Percentiles rank a stretch among this genome's conserved stretches.
Conservation (phyloP, 2,888 invertebrate species). For the Meiosimyza platycephala region DNA sequence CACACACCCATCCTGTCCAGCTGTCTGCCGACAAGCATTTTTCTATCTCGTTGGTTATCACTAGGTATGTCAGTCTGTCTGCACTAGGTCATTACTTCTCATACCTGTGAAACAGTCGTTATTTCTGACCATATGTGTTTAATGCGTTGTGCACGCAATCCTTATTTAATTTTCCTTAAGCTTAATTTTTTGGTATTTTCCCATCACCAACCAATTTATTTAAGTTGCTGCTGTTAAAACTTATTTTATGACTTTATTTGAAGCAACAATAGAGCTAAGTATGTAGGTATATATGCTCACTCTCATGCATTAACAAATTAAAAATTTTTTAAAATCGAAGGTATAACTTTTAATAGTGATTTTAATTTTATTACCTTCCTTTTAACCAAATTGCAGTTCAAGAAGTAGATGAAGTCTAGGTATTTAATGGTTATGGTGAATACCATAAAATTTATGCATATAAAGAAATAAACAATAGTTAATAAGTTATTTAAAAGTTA, state of each 20-base stretch:
- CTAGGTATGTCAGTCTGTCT: no score
- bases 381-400: no score
- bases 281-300: neutral
- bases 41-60: no score
- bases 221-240: neutral
- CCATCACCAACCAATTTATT: neutral
- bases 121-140: neutral
- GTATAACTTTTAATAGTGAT: no score
- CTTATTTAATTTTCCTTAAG: neutral
- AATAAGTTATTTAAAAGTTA: no score
- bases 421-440: no score
- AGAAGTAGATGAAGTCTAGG: no score
- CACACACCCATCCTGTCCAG: conserved; percentile 7
- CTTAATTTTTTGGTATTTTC: no score
- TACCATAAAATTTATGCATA: no score
- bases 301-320: neutral
- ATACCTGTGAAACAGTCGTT: conserved; percentile 2
- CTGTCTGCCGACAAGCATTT: neutral
- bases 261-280: neutral
- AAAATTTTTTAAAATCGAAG: neutral
- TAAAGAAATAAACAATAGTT: no score
- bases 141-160: conserved; percentile 4
- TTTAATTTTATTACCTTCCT: no score
- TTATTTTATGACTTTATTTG: conserved; percentile 6
- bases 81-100: neutral